Evolutionary conservation across 2,888 invertebrate species (phyloP), one percentile per base, ranked within the genome.

Genomic region (Drosophila yooni): DNA sequence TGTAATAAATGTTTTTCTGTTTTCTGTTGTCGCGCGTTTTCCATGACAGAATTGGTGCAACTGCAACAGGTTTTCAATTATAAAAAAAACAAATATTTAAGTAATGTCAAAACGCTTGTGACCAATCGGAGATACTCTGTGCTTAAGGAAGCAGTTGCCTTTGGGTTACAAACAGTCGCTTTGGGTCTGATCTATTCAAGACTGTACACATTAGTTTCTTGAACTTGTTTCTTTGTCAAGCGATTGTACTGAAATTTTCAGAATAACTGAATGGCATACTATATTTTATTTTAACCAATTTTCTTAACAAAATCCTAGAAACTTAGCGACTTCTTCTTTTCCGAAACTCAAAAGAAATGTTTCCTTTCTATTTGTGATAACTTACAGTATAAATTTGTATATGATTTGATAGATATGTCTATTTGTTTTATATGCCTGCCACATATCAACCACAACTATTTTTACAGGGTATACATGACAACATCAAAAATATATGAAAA

Each of bases 41-140:
- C 34, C 76, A 77, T 83, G 87, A 87, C 87, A 88, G 89, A 87
- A 79, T 88, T 87, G 84, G 89, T 87, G 84, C 83, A 83, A 74
- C 65, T 66, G 76, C 77, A 84, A 84, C 87, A 75, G 87, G 87
- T 87, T 87, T 87, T 87, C 25, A 65, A 59, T 34, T 52, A 54
- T 34, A 50, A 46, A 63, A 56, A 56, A 56, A 62, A 38, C 63
- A 43, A 66, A 50, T 34, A 67, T 53, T 54, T 46, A 25, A 51
- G 34, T n/a, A 1, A 18, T 48, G 18, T 11, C 10, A 34, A 34
- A 34, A 5, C 51, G 6, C 18, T 54, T 29, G 15, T 66, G 51
- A 34, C n/a, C 18, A 46, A 58, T 53, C 62, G n/a, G 1, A 1
- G 56, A 74, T 74, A 31, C 70, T 40, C 34, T 50, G 43, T 40